Base-by-base conservation (phyloP, 2,113 vertebrate genomes). In the Pithys albifrons region DNA sequence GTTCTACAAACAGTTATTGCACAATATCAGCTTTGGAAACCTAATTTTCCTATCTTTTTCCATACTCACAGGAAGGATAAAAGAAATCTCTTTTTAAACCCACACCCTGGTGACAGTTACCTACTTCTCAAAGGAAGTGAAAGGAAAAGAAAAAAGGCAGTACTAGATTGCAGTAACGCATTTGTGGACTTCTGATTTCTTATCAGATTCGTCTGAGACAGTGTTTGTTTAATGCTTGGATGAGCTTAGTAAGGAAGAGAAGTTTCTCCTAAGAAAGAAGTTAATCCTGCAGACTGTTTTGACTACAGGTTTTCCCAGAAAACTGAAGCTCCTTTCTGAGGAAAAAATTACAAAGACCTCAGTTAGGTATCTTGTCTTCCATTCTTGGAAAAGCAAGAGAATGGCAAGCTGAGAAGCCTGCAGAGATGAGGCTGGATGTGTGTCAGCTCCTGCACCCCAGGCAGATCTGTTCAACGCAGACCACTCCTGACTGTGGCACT, bases 391-490 rank as follows among this genome's bases (percentile, higher is more conserved):
- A 81, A 57, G 10, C 2, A 46, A 79, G 22, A 43, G 23, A 77
- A 31, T 0, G 0, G 28, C n/a, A 80, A 33, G 41, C 46, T 39
- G 24, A 17, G 15, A 54, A 83, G 16, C 67, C 46, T 70, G 41
- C 19, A 54, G 85, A 88, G 57, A 29, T 2, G 4, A 15, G 24
- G 22, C 10, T 85, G 46, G 67, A 20, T 58, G 14, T 18, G 7
- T 10, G 4, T 48, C 51, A 55, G n/a, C 19, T 77, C 52, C 35
- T 31, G 46, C 1, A 1, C 18, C 27, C 23, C 1, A 1, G 45
- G 19, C 43, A 80, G 19, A 52, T 65, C 16, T 80, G 41, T 74
- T 51, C 55, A 43, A 28, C 27, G 71, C 2, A 1, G 16, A 49
- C 11, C 46, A 33, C 29, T 84, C 18, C 61, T 51, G 64, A 7